Base-by-base conservation (phyloP, 2,888 invertebrate species). In the Escarpia spicata region DNA sequence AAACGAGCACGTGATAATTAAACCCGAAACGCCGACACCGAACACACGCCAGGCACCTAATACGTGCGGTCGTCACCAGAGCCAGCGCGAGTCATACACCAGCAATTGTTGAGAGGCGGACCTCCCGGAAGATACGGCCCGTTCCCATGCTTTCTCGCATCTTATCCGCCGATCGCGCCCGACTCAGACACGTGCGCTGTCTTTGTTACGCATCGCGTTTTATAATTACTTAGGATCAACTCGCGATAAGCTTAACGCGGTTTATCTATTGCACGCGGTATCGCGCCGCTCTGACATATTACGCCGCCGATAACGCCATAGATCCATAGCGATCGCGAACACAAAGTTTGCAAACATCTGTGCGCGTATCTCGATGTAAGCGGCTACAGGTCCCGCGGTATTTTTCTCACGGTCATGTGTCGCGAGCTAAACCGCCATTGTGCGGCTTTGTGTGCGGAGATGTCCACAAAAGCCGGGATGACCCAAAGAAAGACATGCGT, bases 261-360 rank as follows among this genome's bases (percentile, higher is more conserved):
- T 75, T 75, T 75, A 75, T 75, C 75, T 75, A 75, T 75, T 75
- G 75, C 75, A 75, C 75, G 75, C n/a, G 26, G 75, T 75, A 75
- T 75, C 75, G 75, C 75, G 75, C 19, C 75, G 75, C 75, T n/a
- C 19, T 26, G 75, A 75, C 75, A 75, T 75, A 75, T 75, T 75
- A 75, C 75, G 75, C 75, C 75, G 26, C 19, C 75, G 75, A 75
- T 75, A 75, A 75, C 75, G 75, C 75, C 6, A 6, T 15, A 26
- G 15, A 19, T 75, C 75, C n/a, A 6, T 26, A 26, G 75, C 75
- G 75, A 75, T 75, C 75, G 75, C 75, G 75, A 26, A 19, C 19
- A 26, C 75, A 26, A 6, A 75, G 75, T 75, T 75, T 75, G 75
- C 75, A 26, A 75, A 75, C 75, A 75, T 75, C 75, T 75, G 75